Evolutionary conservation across 2,888 invertebrate genomes (phyloP).

Genomic region (Drosophila mercatorum): DNA sequence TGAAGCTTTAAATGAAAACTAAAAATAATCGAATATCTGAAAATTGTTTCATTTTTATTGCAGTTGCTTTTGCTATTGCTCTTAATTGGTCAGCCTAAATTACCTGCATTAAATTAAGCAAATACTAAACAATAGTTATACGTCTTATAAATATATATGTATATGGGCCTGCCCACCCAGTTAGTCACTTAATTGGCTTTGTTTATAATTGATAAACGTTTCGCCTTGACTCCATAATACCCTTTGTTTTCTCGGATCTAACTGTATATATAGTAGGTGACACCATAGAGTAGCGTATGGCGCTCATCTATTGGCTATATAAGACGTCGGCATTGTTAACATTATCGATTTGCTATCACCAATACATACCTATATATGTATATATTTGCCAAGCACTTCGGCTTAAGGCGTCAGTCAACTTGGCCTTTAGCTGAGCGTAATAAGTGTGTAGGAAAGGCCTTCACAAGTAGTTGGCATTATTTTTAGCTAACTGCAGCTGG

Average conservation of each 20-base stretch:
- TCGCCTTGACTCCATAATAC: conserved; percentile 10
- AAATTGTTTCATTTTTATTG: neutral
- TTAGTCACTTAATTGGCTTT: neutral
- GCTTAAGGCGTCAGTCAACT: conserved; percentile 10
- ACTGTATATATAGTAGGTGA: conserved; percentile 31
- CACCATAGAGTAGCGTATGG: conserved; percentile 23
- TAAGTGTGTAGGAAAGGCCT: conserved; percentile 3
- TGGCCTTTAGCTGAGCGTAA: conserved; percentile 6
- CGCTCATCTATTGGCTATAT: conserved; percentile 18
- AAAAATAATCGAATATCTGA: neutral
- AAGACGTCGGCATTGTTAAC: conserved; percentile 7
- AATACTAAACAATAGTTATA: neutral
- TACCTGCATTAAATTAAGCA: neutral
- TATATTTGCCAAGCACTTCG: conserved; percentile 10
- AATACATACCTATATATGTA: neutral
- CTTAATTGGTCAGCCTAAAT: neutral
- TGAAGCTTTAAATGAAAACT: neutral
- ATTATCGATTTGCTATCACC: conserved; percentile 15
- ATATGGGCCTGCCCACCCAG: neutral
- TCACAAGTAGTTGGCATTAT: conserved; percentile 8
- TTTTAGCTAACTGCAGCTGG: conserved; percentile 26
- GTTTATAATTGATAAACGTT: conserved; percentile 7
- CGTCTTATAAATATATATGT: neutral
- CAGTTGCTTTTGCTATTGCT: neutral
- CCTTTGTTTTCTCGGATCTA: conserved; percentile 12